These are phyloP conservation scores for Anagyrus pseudococci DNA, from an alignment of 2,888 invertebrate species.

Conservation along the genomic window DNA sequence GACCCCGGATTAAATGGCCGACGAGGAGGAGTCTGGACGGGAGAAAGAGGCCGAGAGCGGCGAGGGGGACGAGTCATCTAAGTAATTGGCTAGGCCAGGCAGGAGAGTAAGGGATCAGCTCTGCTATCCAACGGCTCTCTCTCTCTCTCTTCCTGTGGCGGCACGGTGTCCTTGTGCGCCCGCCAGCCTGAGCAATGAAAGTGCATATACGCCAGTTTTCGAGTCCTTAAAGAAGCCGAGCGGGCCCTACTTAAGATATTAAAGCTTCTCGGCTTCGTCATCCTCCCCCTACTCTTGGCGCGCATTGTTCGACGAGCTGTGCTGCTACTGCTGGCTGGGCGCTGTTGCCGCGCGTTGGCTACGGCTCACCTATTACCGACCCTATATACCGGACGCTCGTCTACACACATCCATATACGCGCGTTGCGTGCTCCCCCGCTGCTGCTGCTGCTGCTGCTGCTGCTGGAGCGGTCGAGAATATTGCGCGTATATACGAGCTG, in stretches of 20 bases:
- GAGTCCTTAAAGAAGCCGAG: not conserved
- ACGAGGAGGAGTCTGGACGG: slow-evolving; percentile 5
- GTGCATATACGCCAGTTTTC: not conserved
- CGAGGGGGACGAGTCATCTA: slow-evolving; percentile 31
- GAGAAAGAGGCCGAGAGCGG: not conserved
- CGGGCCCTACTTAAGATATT: slow-evolving; percentile 20
- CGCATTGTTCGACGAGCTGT: no score
- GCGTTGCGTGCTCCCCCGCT: not conserved
- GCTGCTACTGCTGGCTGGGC: no score
- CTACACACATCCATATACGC: no score
- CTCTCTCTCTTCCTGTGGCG: no score
- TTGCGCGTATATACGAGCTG: not conserved
- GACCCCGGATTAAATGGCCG: slow-evolving; percentile 16
- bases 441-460: slow-evolving; percentile 6
- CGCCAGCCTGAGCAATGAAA: not conserved
- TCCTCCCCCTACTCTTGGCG: no score
- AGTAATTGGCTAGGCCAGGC: slow-evolving; percentile 43
- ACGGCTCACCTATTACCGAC: no score
- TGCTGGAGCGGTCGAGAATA: not conserved
- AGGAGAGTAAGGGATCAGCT: not conserved
- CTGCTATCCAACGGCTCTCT: not conserved
- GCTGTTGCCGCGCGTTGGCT: no score
- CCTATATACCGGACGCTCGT: no score
- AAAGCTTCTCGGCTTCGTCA: slow-evolving; percentile 10
- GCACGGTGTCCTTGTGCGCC: no score